Evolutionary conservation across 2,888 invertebrate species (phyloP), one percentile per base, ranked within the genome.

Genomic region (Scaptomyza reducta): DNA sequence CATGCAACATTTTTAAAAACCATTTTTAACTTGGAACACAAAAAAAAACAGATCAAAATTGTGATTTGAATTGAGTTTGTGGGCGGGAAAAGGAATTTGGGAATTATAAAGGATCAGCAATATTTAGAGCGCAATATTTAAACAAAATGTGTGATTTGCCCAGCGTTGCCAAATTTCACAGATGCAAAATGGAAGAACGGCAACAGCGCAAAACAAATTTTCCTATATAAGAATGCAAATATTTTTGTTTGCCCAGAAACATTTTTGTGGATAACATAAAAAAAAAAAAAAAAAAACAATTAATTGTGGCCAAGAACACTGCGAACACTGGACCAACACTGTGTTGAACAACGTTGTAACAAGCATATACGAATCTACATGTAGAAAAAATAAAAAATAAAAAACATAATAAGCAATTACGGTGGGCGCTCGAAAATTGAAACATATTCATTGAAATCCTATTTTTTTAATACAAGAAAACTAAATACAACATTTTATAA

Each of bases 291-390:
- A 41, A 14, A 11, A 22, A 35, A 29, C 9, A 22, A 16, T 25
- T 13, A 14, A 14, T 11, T 38, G 40, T 46, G 46, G 51, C 46
- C 18, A 44, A 44, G 13, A 55, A 41, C 33, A 50, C 61, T 69
- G 42, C 46, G 10, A 67, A 54, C 56, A 62, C 71, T 74, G 73
- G 70, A 74, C 70, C 74, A 74, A 74, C 73, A 58, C 70, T 70
- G 74, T 74, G 61, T 66, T 62, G 60, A 44, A 44, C 29, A 62
- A 62, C 22, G 35, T 50, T 50, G 25, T 7, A 11, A 35, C n/a
- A 25, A 18, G 46, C 65, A 27, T 22, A 22, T 22, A 22, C 22
- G 22, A 22, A 5, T 22, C 22, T 22, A 22, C 22, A 27, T 7
- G 7, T 7, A 27, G 1, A 10, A 33, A 11, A 38, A 14, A 14